These are phyloP conservation scores for Conchocele bisecta DNA, from an alignment of 2,888 invertebrate species.

Conservation along the genomic window DNA sequence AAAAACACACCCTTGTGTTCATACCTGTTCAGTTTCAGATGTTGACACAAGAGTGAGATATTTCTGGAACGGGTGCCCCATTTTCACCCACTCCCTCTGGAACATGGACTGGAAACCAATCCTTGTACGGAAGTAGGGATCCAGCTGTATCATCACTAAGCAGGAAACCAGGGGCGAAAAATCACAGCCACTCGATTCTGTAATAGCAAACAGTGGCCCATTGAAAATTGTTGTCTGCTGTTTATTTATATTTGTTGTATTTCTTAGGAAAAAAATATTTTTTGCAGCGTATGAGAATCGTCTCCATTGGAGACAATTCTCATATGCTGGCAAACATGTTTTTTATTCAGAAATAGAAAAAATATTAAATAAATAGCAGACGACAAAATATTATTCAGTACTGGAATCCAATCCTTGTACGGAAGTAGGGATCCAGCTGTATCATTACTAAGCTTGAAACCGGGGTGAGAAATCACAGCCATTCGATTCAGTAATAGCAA, in stretches of 20 bases:
- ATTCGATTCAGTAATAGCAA: constrained; percentile 86
- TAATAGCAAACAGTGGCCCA: constrained; percentile 24
- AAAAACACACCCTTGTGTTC: too few species aligned
- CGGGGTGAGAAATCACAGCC: constrained; percentile 93
- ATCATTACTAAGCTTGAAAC: constrained; percentile 92
- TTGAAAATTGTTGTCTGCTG: background rate
- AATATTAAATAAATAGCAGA: too few species aligned
- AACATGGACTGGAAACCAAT: constrained; percentile 94
- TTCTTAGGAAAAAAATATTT: too few species aligned
- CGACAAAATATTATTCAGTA: too few species aligned
- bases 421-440: constrained; percentile 91
- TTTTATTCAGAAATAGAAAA: too few species aligned
- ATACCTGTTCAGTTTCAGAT: constrained; percentile 67
- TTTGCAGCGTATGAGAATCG: too few species aligned
- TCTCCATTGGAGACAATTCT: too few species aligned
- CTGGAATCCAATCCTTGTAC: constrained; percentile 94
- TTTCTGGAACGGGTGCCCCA: constrained; percentile 94
- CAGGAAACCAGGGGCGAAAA: constrained; percentile 92
- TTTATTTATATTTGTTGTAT: too few species aligned
- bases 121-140: constrained; percentile 91
- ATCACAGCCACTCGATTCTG: constrained; percentile 92
- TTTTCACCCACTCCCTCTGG: constrained; percentile 97
- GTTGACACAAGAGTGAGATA: constrained; percentile 78
- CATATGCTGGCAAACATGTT: too few species aligned
- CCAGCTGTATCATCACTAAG: constrained; percentile 92